Evolutionary conservation across 1,140 invertebrate genomes (phyloP), one percentile per base, ranked within the genome.

Genomic region (Drosophila lacertosa): DNA sequence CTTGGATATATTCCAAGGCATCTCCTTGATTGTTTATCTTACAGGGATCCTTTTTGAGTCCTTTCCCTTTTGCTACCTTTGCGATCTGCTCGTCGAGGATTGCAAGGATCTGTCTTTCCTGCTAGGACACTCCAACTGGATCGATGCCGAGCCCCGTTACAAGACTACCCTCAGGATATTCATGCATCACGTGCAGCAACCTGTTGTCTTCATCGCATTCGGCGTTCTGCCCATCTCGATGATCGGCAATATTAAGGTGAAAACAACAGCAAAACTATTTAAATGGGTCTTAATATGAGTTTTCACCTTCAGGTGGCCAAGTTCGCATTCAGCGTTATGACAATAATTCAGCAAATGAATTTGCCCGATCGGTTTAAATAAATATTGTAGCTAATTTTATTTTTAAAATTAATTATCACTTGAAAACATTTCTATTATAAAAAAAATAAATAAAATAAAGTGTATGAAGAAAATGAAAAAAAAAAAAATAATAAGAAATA

Each of bases 51-150:
- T 53, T 3, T 9, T 35, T 1, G 50, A 26, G 18, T 40, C 35
- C 2, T 64, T 65, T 55, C 54, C 59, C 18, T 64, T 40, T 5
- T 70, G 67, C 15, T 66, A 66, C 9, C n/a, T 44, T 5, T 54
- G 69, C 18, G 48, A 66, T 24, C 18, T 45, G 1, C 48, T 67
- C 1, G 47, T 33, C 2, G 40, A 64, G 0, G 63, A 67, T 16
- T 33, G 24, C 20, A 24, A 16, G 3, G 5, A 53, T 0, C 2
- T 72, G 11, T 29, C 55, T 0, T 26, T 39, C 6, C 4, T 50
- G 4, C 33, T 72, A 10, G 39, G 9, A 4, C 47, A 58, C 9
- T 67, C 63, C 0, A 35, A 60, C 5, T 72, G 69, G 63, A 11
- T 66, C 5, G 54, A 59, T 39, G 55, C 62, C 4, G 39, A 66